A percentile compares a stretch with the other conserved stretches of the same genome.
These are phyloP conservation scores for Merluccius polli DNA, from an alignment of 2,797 vertebrate genomes.

Conservation along the genomic window DNA sequence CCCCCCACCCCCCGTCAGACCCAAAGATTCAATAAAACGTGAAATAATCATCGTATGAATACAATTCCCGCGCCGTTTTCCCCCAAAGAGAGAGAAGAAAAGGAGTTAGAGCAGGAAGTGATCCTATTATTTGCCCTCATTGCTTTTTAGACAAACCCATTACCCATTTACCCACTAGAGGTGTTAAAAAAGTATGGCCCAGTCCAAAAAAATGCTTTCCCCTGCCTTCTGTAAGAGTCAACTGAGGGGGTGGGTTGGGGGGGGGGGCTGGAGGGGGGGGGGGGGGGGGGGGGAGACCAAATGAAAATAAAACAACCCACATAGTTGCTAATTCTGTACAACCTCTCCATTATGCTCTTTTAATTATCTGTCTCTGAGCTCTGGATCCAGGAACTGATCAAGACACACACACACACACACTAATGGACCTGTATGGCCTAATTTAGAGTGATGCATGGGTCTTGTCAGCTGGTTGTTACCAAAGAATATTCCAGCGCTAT, in stretches of 20 bases:
- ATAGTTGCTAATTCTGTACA: not conserved
- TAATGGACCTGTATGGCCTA: not conserved
- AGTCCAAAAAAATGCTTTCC: too few relatives aligned
- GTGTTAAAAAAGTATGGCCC: not conserved
- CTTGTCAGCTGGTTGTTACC: conserved; percentile 3
- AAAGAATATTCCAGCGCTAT: not conserved
- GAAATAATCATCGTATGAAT: not conserved
- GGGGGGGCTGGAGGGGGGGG: too few relatives aligned
- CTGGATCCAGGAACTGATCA: not conserved
- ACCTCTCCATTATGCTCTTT: conserved; percentile 1
- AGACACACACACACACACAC: conserved; percentile 26
- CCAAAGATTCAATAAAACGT: not conserved
- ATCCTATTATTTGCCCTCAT: not conserved
- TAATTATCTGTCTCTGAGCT: not conserved
- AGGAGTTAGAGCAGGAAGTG: not conserved
- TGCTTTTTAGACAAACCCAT: not conserved
- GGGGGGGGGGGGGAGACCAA: not conserved
- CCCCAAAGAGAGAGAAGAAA: not conserved
- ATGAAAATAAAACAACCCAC: not conserved
- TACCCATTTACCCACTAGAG: not conserved
- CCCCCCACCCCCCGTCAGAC: not conserved
- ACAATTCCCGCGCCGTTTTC: not conserved
- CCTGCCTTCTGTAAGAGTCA: too few relatives aligned
- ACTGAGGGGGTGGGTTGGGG: not conserved
- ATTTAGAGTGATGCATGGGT: not conserved